phyloP scores from a whole-genome alignment of 2,113 vertebrate genomes.

The Clupea harengus region DNA sequence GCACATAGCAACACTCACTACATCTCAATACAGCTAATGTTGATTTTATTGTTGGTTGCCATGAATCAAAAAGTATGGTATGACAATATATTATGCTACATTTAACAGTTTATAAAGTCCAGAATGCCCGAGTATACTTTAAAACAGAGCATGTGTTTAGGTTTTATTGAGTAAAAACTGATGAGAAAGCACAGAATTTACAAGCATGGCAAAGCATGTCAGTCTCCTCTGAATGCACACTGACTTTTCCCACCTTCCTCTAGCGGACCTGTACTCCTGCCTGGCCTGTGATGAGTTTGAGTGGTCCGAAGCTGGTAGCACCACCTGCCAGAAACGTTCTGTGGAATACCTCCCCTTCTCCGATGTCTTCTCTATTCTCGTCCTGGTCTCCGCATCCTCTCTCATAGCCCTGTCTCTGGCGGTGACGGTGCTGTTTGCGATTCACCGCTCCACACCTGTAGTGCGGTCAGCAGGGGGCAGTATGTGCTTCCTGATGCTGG shows the following conservation, averaged over 20 bases:
- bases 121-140: no score
- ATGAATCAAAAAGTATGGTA: no score
- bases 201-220: no score
- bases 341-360: slow-evolving; percentile 70
- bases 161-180: no score
- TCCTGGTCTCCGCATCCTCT: slow-evolving; percentile 51
- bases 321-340: slow-evolving; percentile 65
- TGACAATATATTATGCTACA: no score
- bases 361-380: slow-evolving; percentile 55
- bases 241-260: not conserved
- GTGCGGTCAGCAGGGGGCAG: slow-evolving; percentile 81
- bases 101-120: no score
- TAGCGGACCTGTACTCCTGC: slow-evolving; percentile 71
- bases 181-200: no score
- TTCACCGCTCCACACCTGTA: slow-evolving; percentile 74
- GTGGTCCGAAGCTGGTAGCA: slow-evolving; percentile 74
- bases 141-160: no score
- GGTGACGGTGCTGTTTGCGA: slow-evolving; percentile 67
- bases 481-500: slow-evolving; percentile 81
- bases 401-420: slow-evolving; percentile 61
- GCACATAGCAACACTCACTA: no score
- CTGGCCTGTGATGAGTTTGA: slow-evolving; percentile 65
- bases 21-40: no score
- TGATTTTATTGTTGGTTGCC: no score
- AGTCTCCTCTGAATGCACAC: no score